phyloP scores from a whole-genome alignment of 2,797 vertebrate species.

The Pitangus sulphuratus region DNA sequence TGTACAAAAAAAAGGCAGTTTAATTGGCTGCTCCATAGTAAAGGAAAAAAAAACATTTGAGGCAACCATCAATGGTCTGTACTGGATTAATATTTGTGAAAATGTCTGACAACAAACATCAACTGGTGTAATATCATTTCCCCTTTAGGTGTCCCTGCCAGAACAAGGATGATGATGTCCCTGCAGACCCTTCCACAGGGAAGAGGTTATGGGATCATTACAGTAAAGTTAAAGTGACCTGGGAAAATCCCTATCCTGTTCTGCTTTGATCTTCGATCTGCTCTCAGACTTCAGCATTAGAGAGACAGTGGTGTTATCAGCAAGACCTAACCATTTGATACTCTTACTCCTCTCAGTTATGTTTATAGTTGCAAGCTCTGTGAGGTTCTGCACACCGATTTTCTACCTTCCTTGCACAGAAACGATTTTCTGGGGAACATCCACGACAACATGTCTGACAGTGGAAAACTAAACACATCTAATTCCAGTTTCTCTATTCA shows the following conservation, averaged over 20 bases:
- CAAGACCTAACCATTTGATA: neutral
- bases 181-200: neutral
- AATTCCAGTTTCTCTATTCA: neutral
- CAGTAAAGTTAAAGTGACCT: neutral
- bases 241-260: neutral
- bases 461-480: neutral
- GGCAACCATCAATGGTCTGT: neutral
- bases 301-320: neutral
- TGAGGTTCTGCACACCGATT: neutral
- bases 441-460: neutral
- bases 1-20: neutral
- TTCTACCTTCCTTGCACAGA: neutral
- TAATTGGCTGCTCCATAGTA: neutral
- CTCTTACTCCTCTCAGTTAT: neutral
- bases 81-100: slow-evolving; percentile 15
- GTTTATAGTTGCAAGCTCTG: neutral
- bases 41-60: neutral
- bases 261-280: neutral
- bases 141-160: neutral
- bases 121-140: neutral
- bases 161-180: neutral
- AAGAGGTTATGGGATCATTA: neutral
- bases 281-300: neutral
- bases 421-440: neutral
- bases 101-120: neutral